Evolutionary conservation across 2,797 vertebrate genomes (phyloP).

Genomic region (Rhynchotus rufescens): DNA sequence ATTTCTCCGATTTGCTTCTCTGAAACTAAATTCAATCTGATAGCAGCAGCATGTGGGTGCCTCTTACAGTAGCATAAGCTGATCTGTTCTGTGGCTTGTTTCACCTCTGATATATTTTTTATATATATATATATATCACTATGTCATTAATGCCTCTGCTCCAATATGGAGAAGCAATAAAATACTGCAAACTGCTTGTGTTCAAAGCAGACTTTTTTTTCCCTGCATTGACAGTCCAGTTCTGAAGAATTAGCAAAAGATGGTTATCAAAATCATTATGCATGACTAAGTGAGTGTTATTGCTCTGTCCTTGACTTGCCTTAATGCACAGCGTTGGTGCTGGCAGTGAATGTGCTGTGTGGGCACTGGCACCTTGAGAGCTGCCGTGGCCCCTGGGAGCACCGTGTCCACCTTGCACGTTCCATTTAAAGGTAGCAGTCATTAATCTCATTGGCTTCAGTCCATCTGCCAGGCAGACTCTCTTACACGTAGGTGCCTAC

Average conservation of each 20-base stretch:
- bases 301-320: constrained; percentile 1
- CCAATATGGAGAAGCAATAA: not conserved
- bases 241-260: not conserved
- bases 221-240: not conserved
- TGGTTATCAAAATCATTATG: not conserved
- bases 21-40: constrained; percentile 15
- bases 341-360: not conserved
- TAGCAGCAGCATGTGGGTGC: not conserved
- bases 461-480: not conserved
- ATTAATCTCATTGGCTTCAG: not conserved
- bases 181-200: constrained; percentile 4
- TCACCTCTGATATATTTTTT: not conserved
- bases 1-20: constrained; percentile 30
- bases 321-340: not conserved
- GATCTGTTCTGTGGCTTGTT: not conserved
- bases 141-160: not conserved
- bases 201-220: not conserved
- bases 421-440: not conserved
- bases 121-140: not conserved
- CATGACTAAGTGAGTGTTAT: not conserved
- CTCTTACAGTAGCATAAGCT: not conserved
- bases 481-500: not conserved
- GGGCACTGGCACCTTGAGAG: not conserved
- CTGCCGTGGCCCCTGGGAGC: not conserved
- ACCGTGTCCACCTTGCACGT: fast-evolving